Evolutionary conservation across 2,113 vertebrate species (phyloP), one percentile per base, ranked within the genome.

Genomic region (Agapornis roseicollis): DNA sequence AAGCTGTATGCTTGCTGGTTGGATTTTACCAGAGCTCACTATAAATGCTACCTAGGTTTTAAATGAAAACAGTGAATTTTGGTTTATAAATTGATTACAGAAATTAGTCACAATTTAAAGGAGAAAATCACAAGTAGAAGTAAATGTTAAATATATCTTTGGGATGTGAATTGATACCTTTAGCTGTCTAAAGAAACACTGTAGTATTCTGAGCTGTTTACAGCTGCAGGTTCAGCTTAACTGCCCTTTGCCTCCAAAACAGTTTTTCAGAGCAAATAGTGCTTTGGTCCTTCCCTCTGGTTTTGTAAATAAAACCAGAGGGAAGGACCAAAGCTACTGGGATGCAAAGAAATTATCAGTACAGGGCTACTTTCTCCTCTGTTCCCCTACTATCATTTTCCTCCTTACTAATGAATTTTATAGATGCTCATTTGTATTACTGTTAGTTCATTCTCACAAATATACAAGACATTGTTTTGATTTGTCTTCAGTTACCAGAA

Each of bases 51-150:
- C 86, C 44, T 84, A 81, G 56, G 61, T 84, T 92, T 92, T 76
- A 90, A 93, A 93, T 37, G 33, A 93, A 86, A 94, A 68, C 69
- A 79, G 69, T 64, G 65, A 84, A 68, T 93, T 94, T 87, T 86
- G 23, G 41, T 86, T 92, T 90, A 71, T 92, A 93, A 87, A 64
- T 69, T 90, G 77, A 92, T 96, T 81, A 60, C 31, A 96, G 89
- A 94, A 96, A 95, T 89, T 93, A 90, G 66, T 85, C 44, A 61
- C 58, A 23, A 35, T 60, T 92, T 64, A 81, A 88, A 86, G 72
- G 72, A 56, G 72, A 80, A 90, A 78, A 96, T 86, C 1, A 9
- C 47, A 80, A 84, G 44, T 60, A 88, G 49, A 86, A 92, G 71
- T 86, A 94, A 88, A 53, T 71, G 55, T 68, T 92, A 92, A 92